Percentiles rank a stretch among this genome's conserved stretches.
Conservation (phyloP, 2,113 vertebrate species). For the Percina caprodes region DNA sequence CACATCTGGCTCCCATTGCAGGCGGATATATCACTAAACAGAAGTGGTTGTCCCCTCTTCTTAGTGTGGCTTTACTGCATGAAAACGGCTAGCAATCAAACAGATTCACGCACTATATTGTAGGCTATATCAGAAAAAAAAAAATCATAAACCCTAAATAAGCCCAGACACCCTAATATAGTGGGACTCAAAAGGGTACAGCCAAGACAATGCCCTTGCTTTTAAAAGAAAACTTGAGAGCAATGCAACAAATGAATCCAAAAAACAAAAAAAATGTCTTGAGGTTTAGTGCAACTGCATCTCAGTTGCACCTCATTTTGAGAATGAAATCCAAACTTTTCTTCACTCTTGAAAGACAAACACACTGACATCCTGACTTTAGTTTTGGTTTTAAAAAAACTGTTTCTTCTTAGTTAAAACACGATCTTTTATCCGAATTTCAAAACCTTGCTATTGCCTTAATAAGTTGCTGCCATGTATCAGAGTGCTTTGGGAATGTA, state of each 20-base stretch:
- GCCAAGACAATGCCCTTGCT: constrained; percentile 9
- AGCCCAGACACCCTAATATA: background rate
- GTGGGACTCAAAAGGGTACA: background rate
- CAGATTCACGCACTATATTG: constrained; percentile 43
- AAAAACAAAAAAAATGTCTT: constrained; percentile 35
- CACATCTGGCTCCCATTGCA: constrained; percentile 75
- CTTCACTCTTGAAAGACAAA: constrained; percentile 54
- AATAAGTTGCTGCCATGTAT: constrained; percentile 61
- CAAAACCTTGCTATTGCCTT: constrained; percentile 58
- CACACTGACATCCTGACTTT: constrained; percentile 18
- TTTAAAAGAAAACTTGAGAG: constrained; percentile 18
- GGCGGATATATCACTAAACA: constrained; percentile 73
- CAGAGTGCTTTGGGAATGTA: constrained; percentile 48
- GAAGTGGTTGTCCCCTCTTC: constrained; percentile 65
- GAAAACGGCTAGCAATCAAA: constrained; percentile 45
- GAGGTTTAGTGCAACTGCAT: constrained; percentile 9
- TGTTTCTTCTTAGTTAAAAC: constrained; percentile 61
- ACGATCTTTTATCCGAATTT: constrained; percentile 71
- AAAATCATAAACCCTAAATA: too few relatives aligned
- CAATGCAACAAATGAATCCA: constrained; percentile 1
- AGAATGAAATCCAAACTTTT: constrained; percentile 71
- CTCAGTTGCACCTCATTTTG: constrained; percentile 33
- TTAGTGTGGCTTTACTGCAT: constrained; percentile 52
- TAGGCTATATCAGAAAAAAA: constrained; percentile 17
- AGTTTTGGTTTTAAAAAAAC: constrained; percentile 41